Evolutionary conservation across 2,113 vertebrate genomes (phyloP).

Genomic region (Bothrops jararaca): DNA sequence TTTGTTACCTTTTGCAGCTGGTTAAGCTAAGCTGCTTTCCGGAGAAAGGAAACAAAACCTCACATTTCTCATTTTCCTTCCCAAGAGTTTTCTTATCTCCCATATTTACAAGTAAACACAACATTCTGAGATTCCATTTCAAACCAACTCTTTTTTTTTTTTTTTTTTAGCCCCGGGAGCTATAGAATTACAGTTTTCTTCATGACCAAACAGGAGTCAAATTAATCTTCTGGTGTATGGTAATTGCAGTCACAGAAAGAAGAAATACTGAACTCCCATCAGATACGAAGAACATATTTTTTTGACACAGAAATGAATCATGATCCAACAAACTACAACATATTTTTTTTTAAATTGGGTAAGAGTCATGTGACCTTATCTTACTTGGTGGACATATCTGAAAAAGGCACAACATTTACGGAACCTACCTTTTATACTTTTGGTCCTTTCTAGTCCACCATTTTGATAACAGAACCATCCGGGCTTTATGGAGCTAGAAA

Average conservation of each 20-base stretch:
- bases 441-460: background rate
- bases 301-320: conserved; percentile 3
- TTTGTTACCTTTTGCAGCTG: background rate
- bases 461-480: background rate
- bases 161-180: conserved; percentile 37
- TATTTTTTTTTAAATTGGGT: background rate
- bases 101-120: conserved; percentile 29
- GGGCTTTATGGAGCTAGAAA: background rate
- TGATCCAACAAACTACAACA: background rate
- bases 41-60: background rate
- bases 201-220: conserved; percentile 46
- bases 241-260: conserved; percentile 29
- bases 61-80: conserved; percentile 15
- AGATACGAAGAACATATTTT: conserved; percentile 46
- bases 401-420: background rate
- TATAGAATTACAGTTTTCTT: conserved; percentile 37
- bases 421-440: background rate
- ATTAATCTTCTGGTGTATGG: conserved; percentile 56
- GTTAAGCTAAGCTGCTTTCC: background rate
- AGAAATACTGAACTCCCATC: conserved; percentile 20
- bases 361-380: background rate
- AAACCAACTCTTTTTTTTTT: conserved; percentile 13
- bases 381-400: background rate
- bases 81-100: conserved; percentile 15
- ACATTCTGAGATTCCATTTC: conserved; percentile 25